Evolutionary conservation across 2,888 invertebrate genomes (phyloP).

Genomic region (Eudasyphora cyanicolor): DNA sequence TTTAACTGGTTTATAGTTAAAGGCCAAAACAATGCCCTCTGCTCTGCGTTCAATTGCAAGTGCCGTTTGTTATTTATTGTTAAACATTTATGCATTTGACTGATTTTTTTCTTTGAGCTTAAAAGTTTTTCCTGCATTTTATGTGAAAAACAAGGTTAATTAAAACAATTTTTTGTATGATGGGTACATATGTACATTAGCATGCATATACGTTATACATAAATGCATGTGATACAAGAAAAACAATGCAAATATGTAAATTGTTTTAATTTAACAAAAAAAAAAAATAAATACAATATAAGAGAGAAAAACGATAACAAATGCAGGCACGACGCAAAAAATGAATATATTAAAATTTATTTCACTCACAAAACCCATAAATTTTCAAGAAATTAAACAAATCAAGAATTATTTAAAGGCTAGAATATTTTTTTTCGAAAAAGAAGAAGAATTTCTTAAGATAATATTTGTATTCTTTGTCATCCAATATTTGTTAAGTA

Average conservation of each 20-base stretch:
- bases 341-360: conserved; percentile 29
- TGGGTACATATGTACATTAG: neutral
- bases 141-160: conserved; percentile 61
- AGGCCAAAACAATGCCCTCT: no score
- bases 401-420: neutral
- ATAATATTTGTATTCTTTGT: no score
- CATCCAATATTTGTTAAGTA: no score
- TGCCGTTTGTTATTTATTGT: no score
- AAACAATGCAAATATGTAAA: conserved; percentile 51
- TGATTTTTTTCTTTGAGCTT: conserved; percentile 47
- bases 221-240: conserved; percentile 20
- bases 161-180: conserved; percentile 46
- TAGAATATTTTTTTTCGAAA: neutral
- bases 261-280: conserved; percentile 11
- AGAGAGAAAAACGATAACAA: neutral
- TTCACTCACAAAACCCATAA: conserved; percentile 46
- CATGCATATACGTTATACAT: neutral
- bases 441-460: neutral
- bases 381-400: conserved; percentile 33
- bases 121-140: conserved; percentile 58
- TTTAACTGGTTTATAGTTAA: no score
- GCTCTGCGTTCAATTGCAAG: no score
- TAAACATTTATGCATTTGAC: neutral
- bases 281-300: no score
- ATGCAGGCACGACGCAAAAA: neutral